These are phyloP conservation scores for Tauraco hartlaubi DNA, from an alignment of 2,797 vertebrate genomes.

Conservation along the genomic window DNA sequence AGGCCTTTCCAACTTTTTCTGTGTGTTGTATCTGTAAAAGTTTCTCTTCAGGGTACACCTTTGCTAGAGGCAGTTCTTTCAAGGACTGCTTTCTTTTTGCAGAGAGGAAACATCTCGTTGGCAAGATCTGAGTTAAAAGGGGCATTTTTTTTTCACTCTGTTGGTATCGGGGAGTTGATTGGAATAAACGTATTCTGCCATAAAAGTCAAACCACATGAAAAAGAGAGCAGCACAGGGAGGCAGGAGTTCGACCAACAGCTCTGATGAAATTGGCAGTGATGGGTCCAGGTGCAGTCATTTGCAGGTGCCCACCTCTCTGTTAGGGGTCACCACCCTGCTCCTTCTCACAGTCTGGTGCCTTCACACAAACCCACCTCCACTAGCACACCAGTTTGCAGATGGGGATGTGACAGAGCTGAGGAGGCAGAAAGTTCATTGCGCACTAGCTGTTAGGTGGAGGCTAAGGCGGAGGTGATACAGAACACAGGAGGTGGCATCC, in stretches of 20 bases:
- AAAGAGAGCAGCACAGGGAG: not conserved
- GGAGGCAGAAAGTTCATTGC: not conserved
- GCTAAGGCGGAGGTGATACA: not conserved
- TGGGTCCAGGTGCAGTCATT: rapidly evolving
- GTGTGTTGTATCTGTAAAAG: not conserved
- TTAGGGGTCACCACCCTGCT: not conserved
- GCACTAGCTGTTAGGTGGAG: not conserved
- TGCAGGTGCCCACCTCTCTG: not conserved
- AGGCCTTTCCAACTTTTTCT: not conserved
- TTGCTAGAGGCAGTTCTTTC: not conserved
- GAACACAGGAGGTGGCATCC: not conserved
- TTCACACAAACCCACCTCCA: not conserved
- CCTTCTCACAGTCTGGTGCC: not conserved
- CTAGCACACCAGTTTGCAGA: not conserved
- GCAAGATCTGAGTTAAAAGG: not conserved
- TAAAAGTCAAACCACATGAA: not conserved
- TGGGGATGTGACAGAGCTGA: not conserved
- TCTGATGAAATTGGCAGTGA: not conserved
- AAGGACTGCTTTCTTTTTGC: not conserved
- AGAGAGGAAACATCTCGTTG: not conserved
- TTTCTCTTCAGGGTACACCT: not conserved
- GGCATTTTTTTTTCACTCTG: not conserved
- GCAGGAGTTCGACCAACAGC: not conserved
- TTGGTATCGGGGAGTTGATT: not conserved
- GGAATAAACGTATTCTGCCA: not conserved